Base-by-base conservation (phyloP, 2,797 vertebrate genomes). In the Macropus fuliginosus region DNA sequence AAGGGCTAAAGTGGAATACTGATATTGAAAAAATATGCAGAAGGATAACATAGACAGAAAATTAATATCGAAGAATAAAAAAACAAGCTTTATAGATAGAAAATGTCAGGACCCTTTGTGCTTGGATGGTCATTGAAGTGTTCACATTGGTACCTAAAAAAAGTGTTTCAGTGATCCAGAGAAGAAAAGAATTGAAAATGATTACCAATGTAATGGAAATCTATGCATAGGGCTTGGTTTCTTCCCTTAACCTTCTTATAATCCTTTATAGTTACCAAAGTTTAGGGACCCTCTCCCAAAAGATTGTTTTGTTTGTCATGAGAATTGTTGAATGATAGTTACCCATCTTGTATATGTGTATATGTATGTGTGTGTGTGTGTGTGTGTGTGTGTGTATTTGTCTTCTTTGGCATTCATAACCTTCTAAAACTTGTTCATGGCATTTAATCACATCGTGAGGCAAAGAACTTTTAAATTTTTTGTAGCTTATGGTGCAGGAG, bases 21-120 rank as follows among this genome's bases (percentile, higher is more conserved):
- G 93, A 95, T 89, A 52, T 92, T 97, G 92, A 92, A 95, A 94
- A 94, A 96, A 34, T 98, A 97, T 98, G 97, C 93, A 98, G 95
- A 94, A 97, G 89, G 93, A 92, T 97, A 54, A 96, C 97, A 81
- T 93, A 93, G 93, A 95, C 96, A 90, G 62, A 98, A 97, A 95
- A 94, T 55, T 94, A 94, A 92, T 91, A 93, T 92, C 93, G 98
- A 96, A 96, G 91, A 94, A 81, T 92, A 89, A 81, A 90, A 9
- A 89, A 52, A 97, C 40, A 94, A 92, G 92, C 6, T 34, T 52
- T 3, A 54, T 40, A 0, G 2, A 55, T 40, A 93, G 6, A 91
- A 90, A 91, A 81, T 56, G 24, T 1, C 34, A 46, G 93, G 8
- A 34, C 1, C 1, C 0, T 31, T 5, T 54, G 92, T 94, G 93